These are phyloP conservation scores for Dicaeum eximium DNA, from an alignment of 2,113 vertebrate species.

Conservation along the genomic window DNA sequence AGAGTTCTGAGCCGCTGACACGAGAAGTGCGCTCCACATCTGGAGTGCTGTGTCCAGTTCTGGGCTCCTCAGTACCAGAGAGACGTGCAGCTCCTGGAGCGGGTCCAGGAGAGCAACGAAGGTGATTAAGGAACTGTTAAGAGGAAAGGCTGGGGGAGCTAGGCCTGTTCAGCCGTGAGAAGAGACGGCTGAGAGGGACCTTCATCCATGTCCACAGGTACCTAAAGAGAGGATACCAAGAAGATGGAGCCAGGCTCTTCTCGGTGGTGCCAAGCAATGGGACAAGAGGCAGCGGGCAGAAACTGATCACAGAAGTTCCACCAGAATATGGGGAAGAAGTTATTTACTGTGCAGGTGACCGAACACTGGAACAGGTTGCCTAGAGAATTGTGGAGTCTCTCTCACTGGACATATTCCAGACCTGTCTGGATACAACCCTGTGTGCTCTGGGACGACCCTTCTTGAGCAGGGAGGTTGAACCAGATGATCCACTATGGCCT, in stretches of 20 bases:
- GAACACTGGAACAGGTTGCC: neutral
- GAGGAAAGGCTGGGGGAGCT: neutral
- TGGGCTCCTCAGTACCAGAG: neutral
- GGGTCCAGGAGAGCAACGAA: too few species aligned
- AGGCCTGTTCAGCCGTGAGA: neutral
- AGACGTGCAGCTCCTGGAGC: neutral
- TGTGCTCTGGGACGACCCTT: neutral
- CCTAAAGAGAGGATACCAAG: neutral
- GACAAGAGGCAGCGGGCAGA: neutral
- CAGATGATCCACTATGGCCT: too few species aligned
- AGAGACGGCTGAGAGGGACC: neutral
- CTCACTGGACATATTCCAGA: neutral
- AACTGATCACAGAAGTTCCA: neutral
- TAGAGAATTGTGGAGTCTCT: neutral
- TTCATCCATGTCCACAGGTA: too few species aligned
- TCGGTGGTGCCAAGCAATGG: too few species aligned
- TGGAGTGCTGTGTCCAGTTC: neutral
- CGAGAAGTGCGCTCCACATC: too few species aligned
- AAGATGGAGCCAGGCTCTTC: neutral
- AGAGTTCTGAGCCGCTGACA: neutral
- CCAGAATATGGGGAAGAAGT: rapidly evolving
- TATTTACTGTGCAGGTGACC: rapidly evolving
- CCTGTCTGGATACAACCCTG: rapidly evolving
- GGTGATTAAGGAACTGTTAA: neutral
- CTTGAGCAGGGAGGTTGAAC: neutral